These are phyloP conservation scores for Dermolepida albohirtum DNA, from an alignment of 2,888 invertebrate species.

Conservation along the genomic window DNA sequence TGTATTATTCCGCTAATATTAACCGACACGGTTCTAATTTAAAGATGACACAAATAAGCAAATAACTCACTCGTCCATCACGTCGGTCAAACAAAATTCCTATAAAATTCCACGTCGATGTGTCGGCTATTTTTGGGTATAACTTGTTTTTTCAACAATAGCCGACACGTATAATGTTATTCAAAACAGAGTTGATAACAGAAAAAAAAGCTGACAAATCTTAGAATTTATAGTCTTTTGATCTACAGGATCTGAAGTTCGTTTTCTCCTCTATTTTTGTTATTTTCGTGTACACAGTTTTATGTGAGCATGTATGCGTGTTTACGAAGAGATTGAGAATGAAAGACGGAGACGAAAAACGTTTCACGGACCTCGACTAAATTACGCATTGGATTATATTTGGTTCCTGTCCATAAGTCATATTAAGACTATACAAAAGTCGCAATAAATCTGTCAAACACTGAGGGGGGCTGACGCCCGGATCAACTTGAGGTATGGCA, in stretches of 20 bases:
- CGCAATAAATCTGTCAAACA: constrained; percentile 67
- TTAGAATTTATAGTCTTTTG: constrained; percentile 43
- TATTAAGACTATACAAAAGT: constrained; percentile 67
- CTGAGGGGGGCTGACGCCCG: constrained; percentile 58
- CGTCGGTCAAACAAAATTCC: constrained; percentile 25
- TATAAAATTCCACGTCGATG: constrained; percentile 22
- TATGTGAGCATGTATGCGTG: constrained; percentile 1
- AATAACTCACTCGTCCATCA: constrained; percentile 36
- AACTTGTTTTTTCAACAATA: constrained; percentile 34
- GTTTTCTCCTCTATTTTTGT: constrained; percentile 26
- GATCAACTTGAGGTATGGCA: constrained; percentile 42
- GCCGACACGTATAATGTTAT: constrained; percentile 22
- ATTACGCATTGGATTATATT: constrained; percentile 55
- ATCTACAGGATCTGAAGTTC: constrained; percentile 37
- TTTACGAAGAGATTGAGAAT: constrained; percentile 26
- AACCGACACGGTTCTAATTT: constrained; percentile 21
- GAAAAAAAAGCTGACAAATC: constrained; percentile 42
- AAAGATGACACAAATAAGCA: constrained; percentile 37
- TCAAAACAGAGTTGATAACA: constrained; percentile 37
- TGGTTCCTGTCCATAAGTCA: constrained; percentile 66
- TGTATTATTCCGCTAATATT: constrained; percentile 23
- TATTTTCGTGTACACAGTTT: constrained; percentile 11
- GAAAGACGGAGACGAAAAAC: constrained; percentile 24
- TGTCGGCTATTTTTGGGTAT: constrained; percentile 19
- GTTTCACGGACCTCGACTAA: constrained; percentile 45